Percentiles rank a stretch among this genome's conserved stretches.
These are phyloP conservation scores for Dicrurus megarhynchus DNA, from an alignment of 2,113 vertebrate species.

Conservation along the genomic window DNA sequence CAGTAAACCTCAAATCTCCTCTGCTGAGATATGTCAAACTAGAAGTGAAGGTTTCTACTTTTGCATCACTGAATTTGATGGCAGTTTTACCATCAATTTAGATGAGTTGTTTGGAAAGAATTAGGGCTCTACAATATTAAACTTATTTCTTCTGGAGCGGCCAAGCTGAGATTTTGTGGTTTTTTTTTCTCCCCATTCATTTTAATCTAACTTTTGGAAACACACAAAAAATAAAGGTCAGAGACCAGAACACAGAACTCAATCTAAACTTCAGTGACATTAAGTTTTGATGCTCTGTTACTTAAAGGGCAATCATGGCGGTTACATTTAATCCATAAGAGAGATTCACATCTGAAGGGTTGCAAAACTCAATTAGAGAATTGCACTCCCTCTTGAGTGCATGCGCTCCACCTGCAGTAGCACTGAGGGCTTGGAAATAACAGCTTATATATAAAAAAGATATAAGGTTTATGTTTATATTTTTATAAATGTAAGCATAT, in stretches of 20 bases:
- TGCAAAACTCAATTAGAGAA: not conserved
- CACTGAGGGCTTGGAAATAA: not conserved
- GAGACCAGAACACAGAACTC: not conserved
- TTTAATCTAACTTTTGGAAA: not conserved
- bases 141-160: slow-evolving; percentile 12
- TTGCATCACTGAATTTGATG: not conserved
- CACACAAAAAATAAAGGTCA: not conserved
- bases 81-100: not conserved
- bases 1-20: not conserved
- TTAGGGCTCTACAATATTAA: not conserved
- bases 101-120: not conserved
- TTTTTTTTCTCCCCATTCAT: not conserved
- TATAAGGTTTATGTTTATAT: not conserved
- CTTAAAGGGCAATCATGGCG: not conserved
- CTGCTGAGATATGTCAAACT: not conserved
- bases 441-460: not conserved
- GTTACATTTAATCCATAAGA: not conserved
- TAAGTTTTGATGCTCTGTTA: not conserved
- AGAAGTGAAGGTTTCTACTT: not conserved
- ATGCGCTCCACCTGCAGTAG: not conserved
- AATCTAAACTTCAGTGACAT: not conserved
- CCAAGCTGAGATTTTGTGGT: not conserved
- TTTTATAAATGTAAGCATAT: too few species aligned
- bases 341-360: not conserved
- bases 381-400: not conserved